Percentiles rank a stretch among this genome's conserved stretches.
phyloP scores from a whole-genome alignment of 2,888 invertebrate genomes.

The Acrocyrtus sp. region DNA sequence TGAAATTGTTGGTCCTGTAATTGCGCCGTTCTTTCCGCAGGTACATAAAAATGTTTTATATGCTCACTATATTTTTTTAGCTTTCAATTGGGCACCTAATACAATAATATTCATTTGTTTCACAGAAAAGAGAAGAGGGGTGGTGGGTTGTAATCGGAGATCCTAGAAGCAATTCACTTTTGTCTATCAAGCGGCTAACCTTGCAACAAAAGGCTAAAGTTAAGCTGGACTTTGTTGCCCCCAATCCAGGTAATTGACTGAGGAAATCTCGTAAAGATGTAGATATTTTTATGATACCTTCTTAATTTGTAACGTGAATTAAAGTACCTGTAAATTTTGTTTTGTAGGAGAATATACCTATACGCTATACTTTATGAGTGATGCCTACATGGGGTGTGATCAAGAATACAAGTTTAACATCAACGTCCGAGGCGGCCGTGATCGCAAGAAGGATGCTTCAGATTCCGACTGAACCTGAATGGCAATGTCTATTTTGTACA shows the following conservation, averaged over 20 bases:
- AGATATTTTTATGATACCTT: too few species aligned
- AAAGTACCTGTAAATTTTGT: too few species aligned
- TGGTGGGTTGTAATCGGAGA: slow-evolving; percentile 99
- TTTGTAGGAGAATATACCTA: slow-evolving; percentile 84
- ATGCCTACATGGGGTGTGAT: slow-evolving; percentile 98
- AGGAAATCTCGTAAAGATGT: too few species aligned
- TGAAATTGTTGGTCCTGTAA: slow-evolving; percentile 95
- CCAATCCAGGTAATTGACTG: slow-evolving; percentile 74
- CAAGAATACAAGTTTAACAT: slow-evolving; percentile 97
- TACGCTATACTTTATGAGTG: slow-evolving; percentile 98
- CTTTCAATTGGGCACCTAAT: neutral
- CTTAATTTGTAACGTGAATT: too few species aligned
- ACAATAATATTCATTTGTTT: slow-evolving; percentile 24
- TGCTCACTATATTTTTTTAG: too few species aligned
- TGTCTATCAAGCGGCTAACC: slow-evolving; percentile 96
- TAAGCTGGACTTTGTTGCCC: slow-evolving; percentile 92
- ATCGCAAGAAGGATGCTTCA: slow-evolving; percentile 45
- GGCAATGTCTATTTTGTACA: too few species aligned
- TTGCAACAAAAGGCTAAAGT: slow-evolving; percentile 92
- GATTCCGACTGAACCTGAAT: slow-evolving; percentile 40
- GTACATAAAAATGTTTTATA: slow-evolving; percentile 67
- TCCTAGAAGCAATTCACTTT: slow-evolving; percentile 89
- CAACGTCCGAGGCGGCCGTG: slow-evolving; percentile 73
- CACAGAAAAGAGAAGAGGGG: slow-evolving; percentile 72
- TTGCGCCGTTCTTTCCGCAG: slow-evolving; percentile 98